These are phyloP conservation scores for Euclidia mi DNA, from an alignment of 2,888 invertebrate species.

Conservation along the genomic window DNA sequence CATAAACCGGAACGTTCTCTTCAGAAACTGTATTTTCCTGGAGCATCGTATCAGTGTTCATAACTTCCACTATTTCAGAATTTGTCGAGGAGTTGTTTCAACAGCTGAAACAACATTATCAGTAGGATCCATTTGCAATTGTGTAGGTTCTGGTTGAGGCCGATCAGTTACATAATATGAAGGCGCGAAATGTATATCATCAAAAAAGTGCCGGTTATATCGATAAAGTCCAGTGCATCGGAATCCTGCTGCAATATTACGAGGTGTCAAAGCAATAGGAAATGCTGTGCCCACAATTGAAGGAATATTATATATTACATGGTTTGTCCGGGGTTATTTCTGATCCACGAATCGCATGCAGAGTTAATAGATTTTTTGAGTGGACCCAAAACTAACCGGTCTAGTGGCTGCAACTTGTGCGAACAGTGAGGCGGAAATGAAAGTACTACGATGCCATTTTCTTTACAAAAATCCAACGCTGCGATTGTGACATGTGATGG, in stretches of 20 bases:
- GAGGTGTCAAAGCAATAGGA: conserved; percentile 48
- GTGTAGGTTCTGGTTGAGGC: background rate
- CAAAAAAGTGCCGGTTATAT: conserved; percentile 51
- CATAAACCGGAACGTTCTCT: too few relatives aligned
- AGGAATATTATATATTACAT: conserved; percentile 62
- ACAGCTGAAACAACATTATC: too few relatives aligned
- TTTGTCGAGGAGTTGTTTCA: too few relatives aligned
- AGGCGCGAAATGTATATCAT: conserved; percentile 53
- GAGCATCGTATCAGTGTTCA: too few relatives aligned
- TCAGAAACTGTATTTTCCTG: too few relatives aligned
- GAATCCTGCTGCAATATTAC: conserved; percentile 55
- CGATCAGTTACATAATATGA: conserved; percentile 58
- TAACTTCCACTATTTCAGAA: too few relatives aligned
- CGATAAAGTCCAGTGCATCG: conserved; percentile 50
- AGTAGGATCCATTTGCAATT: too few relatives aligned
- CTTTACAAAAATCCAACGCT: conserved; percentile 42
- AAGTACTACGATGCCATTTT: conserved; percentile 49
- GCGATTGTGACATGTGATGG: conserved; percentile 51
- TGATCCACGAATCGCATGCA: conserved; percentile 55
- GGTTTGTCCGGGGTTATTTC: conserved; percentile 53
- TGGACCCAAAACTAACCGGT: conserved; percentile 53
- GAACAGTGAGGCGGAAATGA: conserved; percentile 59
- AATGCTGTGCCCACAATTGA: conserved; percentile 41
- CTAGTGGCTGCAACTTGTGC: conserved; percentile 57
- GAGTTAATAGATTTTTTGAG: conserved; percentile 56